Conservation (phyloP, 2,113 vertebrate genomes). For the Myotis yumanensis region DNA sequence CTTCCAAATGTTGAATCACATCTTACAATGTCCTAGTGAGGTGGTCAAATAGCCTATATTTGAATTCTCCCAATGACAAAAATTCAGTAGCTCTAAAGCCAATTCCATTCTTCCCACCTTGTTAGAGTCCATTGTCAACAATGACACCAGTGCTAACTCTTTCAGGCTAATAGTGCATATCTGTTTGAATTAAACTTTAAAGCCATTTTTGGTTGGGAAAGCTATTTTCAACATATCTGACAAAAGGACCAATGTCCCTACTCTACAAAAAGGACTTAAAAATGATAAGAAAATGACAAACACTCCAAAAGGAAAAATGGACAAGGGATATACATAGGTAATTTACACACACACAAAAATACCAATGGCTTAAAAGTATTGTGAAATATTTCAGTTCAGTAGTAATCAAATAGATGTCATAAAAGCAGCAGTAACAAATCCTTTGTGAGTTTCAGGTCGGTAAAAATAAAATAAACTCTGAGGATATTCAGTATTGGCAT, state of each 20-base stretch:
- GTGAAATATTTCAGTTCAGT: neutral
- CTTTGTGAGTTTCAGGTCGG: neutral
- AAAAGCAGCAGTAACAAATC: neutral
- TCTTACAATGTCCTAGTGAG: neutral
- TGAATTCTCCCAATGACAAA: neutral
- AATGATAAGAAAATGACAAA: neutral
- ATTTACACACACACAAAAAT: neutral
- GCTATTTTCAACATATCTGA: neutral
- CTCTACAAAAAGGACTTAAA: neutral
- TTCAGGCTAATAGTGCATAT: neutral
- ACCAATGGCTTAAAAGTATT: neutral
- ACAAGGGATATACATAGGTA: neutral
- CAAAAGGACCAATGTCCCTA: neutral
- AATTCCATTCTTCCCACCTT: neutral
- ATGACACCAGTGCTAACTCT: neutral
- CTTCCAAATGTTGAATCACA: conserved; percentile 9
- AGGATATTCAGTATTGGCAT: neutral
- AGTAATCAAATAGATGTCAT: neutral
- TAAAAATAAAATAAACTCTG: neutral
- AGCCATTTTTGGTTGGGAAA: neutral
- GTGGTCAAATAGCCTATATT: neutral
- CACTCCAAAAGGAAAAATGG: neutral
- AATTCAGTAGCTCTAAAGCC: neutral
- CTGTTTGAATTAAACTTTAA: neutral
- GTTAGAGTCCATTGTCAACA: neutral